Evolutionary conservation across 2,888 invertebrate species (phyloP), one percentile per base, ranked within the genome.

Genomic region (Andrena trimmerana): DNA sequence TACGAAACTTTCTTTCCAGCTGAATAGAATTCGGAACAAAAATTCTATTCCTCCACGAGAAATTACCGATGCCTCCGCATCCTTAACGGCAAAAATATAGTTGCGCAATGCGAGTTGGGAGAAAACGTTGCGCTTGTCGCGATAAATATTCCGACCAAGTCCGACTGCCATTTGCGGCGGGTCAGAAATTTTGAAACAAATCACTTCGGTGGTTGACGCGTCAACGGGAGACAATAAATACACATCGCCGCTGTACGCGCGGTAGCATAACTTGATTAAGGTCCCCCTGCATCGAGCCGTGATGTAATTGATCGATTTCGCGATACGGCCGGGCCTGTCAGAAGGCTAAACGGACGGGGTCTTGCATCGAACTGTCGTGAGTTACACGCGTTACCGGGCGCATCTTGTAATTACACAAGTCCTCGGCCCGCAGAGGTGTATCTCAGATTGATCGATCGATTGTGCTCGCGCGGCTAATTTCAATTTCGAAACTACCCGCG

Each of bases 301-400:
- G 62, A 71, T 59, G 81, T 75, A 86, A 86, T 84, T 75, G 75
- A 73, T 86, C 74, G 81, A 81, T 86, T 75, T 73, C 27, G n/a
- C 74, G 86, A 86, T 86, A 84, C 24, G 57, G 20, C 8, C 42
- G 50, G 74, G 54, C 48, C 59, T 59, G 65, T 62, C 70, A 42
- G 65, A 67, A 57, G 20, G 2, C 16, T 36, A 62, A 48, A 63
- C 54, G 52, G 69, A 76, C 10, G 13, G 33, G 13, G 1, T 16
- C 71, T 63, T 68, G 3, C 27, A 62, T 63, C 8, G 48, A 57
- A 67, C 29, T 29, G 6, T 54, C 33, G 29, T n/a, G 33, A 68
- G 33, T 74, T 79, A 60, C 50, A 48, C 66, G 54, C 48, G 36
- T 62, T 27, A 10, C 27, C 42, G 42, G 33, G n/a, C 27, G 57